Base-by-base conservation (phyloP, 1,140 invertebrate species). In the Lutraria rhynchaena region DNA sequence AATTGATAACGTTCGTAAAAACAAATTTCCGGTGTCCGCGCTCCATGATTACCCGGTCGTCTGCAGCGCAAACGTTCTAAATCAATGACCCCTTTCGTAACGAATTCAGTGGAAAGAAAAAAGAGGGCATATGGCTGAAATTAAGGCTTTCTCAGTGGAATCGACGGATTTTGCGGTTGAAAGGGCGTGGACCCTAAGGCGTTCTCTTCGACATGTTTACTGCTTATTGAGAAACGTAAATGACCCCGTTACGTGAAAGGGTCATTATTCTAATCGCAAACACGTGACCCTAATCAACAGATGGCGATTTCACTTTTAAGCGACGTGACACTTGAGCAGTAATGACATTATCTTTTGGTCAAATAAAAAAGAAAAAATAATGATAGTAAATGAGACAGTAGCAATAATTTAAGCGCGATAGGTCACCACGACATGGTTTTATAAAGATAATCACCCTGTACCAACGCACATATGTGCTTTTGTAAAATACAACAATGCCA, bases 231-330 rank as follows among this genome's bases (percentile, higher is more conserved):
- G 51, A 71, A 71, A 55, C 51, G 60, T 19, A 44, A 65, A 9
- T 65, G 44, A 77, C 41, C 60, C 46, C 55, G 60, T 77, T 77
- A 65, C 74, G 74, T 77, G 74, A 77, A 77, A 60, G 55, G 71
- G 74, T 77, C 46, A 61, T 75, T 44, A 60, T 44, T 55, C 1
- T 55, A 49, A 75, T 75, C 35, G 55, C 22, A 44, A 44, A 33
- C 71, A 75, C 71, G 71, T 60, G 71, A 58, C 55, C 55, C 7
- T 17, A 53, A 51, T 37, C 60, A 77, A 60, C 74, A 77, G 74
- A 77, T 77, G 74, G 74, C 44, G 22, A 4, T n/a, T 57, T 57
- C 53, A 31, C 27, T 57, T 71, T 57, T 55, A 22, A 55, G 41
- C 31, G 24, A n/a, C 49, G 22, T 71, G 69, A 41, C 69, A 71